These are phyloP conservation scores for Otis tarda DNA, from an alignment of 2,113 vertebrate species.

Conservation along the genomic window DNA sequence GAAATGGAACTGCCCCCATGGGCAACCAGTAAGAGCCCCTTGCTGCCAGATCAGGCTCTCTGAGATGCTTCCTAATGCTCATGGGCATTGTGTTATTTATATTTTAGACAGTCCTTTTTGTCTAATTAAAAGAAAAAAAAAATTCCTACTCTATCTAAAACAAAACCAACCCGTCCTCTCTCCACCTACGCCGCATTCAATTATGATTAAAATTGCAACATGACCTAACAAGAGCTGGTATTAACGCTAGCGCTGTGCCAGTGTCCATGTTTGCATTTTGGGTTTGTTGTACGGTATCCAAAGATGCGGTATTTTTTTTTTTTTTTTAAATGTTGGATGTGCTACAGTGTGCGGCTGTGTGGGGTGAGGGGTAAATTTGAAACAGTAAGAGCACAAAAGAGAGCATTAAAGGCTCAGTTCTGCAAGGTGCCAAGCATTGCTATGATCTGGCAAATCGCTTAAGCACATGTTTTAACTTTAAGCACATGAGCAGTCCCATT, in stretches of 20 bases:
- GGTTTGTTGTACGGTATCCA: conserved; percentile 44
- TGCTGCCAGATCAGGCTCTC: not conserved
- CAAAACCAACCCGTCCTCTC: conserved; percentile 49
- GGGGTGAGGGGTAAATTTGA: conserved; percentile 67
- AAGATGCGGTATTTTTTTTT: conserved; percentile 18
- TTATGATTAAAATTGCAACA: conserved; percentile 70
- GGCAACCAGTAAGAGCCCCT: not conserved
- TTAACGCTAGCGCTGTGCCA: conserved; percentile 8
- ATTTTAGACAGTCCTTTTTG: conserved; percentile 3
- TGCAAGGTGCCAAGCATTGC: conserved; percentile 68
- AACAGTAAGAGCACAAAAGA: conserved; percentile 66
- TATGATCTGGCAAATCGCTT: conserved; percentile 65
- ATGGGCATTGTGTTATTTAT: not conserved
- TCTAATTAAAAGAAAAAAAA: conserved; percentile 32
- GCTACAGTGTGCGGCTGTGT: conserved; percentile 45
- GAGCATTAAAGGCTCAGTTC: conserved; percentile 68
- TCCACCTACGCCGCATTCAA: conserved; percentile 55
- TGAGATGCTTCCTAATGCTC: not conserved
- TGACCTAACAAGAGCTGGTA: conserved; percentile 65
- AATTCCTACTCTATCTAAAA: conserved; percentile 13
- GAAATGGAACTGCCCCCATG: not conserved
- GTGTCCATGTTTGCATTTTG: conserved; percentile 64
- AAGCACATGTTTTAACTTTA: conserved; percentile 69
- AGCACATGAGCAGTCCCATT: conserved; percentile 64
- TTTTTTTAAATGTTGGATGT: not conserved